Conservation (phyloP, 2,113 vertebrate species). For the Buteo buteo region DNA sequence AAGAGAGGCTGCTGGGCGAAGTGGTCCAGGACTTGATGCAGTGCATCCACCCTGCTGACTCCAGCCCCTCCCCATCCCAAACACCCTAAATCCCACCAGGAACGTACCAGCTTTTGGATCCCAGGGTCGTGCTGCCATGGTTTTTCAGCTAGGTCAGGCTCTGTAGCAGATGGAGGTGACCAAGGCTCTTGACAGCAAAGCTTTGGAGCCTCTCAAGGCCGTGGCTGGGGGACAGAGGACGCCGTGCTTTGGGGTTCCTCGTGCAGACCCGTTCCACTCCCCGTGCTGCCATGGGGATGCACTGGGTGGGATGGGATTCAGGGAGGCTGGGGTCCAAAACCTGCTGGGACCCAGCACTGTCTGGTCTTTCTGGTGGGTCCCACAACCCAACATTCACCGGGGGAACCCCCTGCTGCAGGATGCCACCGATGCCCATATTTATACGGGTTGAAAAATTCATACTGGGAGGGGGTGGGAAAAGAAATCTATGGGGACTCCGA, state of each 20-base stretch:
- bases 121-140: fast-evolving
- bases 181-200: background rate
- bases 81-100: background rate
- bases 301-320: background rate
- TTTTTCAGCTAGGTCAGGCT: background rate
- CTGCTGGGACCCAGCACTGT: fast-evolving
- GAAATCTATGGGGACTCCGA: fast-evolving
- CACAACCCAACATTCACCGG: fast-evolving
- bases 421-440: fast-evolving
- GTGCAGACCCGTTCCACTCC: background rate
- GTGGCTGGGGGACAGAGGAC: background rate
- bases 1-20: background rate
- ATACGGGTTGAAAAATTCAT: background rate
- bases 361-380: background rate
- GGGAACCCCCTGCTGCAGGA: background rate
- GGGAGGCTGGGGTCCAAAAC: background rate
- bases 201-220: background rate
- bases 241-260: background rate
- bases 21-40: background rate
- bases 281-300: fast-evolving
- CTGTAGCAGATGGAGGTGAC: background rate
- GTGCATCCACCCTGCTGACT: background rate
- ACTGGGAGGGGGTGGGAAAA: background rate
- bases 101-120: background rate
- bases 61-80: background rate